Base-by-base conservation (phyloP, 2,797 vertebrate species). In the Sebastes dallii region DNA sequence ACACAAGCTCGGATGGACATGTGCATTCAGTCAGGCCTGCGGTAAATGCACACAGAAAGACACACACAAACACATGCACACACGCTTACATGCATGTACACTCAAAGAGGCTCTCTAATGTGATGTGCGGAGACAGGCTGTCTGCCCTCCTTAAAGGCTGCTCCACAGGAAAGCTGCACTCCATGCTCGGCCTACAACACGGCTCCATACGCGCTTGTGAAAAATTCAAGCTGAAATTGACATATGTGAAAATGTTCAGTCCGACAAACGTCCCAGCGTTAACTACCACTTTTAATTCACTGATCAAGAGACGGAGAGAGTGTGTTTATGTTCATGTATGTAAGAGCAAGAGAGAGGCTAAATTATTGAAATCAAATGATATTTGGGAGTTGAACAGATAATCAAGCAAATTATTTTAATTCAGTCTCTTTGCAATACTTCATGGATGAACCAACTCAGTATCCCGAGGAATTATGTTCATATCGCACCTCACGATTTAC, bases 41-140 rank as follows among this genome's bases (percentile, higher is more conserved):
- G 62, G 66, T 70, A 68, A 82, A 82, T 75, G 67, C 76, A 87
- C 78, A 86, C 13, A 10, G 66, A 78, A 66, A 82, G 29, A 89
- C 6, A 68, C 78, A 70, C 68, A 72, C 66, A 81, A 4, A 27
- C 70, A 64, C 59, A 18, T 25, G 56, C 46, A 74, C 76, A 77
- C 80, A 81, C 34, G 56, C 74, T 30, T 75, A 68, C 83, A 85
- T 82, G 81, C 78, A 67, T 77, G 76, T 70, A 77, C 72, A 73
- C 66, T 81, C 80, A 90, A 88, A 86, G 70, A 83, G 70, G 76
- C 62, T 84, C 42, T 87, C 60, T 89, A 90, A 88, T 90, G 87
- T 90, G 86, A 94, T 93, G 84, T 82, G 80, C 42, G 50, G 79
- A 91, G 90, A 92, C 91, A 90, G 83, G 86, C 80, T 93, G 93